Evolutionary conservation across 2,113 vertebrate genomes (phyloP).

Genomic region (Sarotherodon lohbergeri): DNA sequence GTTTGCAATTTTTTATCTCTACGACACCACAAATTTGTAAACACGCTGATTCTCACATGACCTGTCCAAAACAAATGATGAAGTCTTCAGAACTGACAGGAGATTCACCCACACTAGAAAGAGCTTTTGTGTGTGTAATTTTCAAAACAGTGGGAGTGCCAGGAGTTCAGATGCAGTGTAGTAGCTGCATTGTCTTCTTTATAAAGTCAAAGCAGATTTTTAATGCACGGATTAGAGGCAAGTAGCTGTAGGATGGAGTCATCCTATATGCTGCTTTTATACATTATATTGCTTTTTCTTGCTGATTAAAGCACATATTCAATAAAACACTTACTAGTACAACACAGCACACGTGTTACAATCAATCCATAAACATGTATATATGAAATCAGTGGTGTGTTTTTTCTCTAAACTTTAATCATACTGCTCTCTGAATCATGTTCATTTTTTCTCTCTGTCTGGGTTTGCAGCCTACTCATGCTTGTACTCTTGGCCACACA

Average conservation of each 20-base stretch:
- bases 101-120: not conserved
- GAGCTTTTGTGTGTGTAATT: not conserved
- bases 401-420: not conserved
- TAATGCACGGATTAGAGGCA: not conserved
- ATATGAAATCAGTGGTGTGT: not conserved
- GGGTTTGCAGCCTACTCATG: not conserved
- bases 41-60: not conserved
- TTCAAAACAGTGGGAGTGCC: not conserved
- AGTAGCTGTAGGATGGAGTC: not conserved
- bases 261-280: not conserved
- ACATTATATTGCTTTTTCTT: not conserved
- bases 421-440: not conserved
- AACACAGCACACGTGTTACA: not conserved
- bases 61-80: not conserved
- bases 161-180: not conserved
- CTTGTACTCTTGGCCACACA: not conserved
- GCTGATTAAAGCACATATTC: not conserved
- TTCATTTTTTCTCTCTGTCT: not conserved
- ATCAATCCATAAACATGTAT: not conserved
- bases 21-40: not conserved
- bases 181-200: not conserved
- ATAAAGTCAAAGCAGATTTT: slow-evolving; percentile 5
- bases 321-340: not conserved
- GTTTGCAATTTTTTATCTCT: not conserved
- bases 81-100: not conserved